phyloP scores from a whole-genome alignment of 2,113 vertebrate species.

The Merops nubicus region DNA sequence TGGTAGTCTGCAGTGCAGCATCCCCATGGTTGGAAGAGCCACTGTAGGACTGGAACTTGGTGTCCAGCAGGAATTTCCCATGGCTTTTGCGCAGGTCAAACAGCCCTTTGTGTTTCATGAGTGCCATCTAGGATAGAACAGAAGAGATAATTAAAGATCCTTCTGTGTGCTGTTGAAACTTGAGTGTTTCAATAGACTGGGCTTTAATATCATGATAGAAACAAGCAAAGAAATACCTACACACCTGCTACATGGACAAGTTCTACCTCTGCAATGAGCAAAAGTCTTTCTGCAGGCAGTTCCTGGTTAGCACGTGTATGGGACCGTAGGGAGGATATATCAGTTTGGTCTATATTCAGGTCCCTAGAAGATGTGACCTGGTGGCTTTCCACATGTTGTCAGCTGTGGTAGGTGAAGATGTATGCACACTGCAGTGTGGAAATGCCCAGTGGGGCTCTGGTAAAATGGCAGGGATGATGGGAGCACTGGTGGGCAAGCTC shows the following conservation, averaged over 20 bases:
- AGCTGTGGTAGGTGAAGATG: neutral
- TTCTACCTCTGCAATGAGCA: neutral
- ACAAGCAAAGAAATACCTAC: neutral
- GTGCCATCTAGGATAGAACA: slow-evolving; percentile 78
- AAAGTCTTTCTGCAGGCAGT: neutral
- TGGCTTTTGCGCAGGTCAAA: slow-evolving; percentile 80
- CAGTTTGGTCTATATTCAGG: neutral
- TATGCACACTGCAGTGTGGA: neutral
- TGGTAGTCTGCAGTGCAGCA: slow-evolving; percentile 65
- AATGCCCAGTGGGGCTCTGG: neutral
- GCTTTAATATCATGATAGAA: neutral
- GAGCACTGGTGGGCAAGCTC: neutral
- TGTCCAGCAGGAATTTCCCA: slow-evolving; percentile 69
- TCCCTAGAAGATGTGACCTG: neutral
- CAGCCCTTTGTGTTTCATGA: slow-evolving; percentile 84
- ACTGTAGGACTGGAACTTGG: slow-evolving; percentile 76
- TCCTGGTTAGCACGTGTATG: neutral
- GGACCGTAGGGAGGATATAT: neutral
- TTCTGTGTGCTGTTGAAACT: neutral
- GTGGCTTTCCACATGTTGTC: neutral
- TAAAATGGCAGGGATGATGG: neutral
- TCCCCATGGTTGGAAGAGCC: neutral
- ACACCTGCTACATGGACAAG: accelerated
- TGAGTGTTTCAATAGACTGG: neutral
- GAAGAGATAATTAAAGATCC: neutral